Base-by-base conservation (phyloP, 2,113 vertebrate genomes). In the Zootoca vivipara region DNA sequence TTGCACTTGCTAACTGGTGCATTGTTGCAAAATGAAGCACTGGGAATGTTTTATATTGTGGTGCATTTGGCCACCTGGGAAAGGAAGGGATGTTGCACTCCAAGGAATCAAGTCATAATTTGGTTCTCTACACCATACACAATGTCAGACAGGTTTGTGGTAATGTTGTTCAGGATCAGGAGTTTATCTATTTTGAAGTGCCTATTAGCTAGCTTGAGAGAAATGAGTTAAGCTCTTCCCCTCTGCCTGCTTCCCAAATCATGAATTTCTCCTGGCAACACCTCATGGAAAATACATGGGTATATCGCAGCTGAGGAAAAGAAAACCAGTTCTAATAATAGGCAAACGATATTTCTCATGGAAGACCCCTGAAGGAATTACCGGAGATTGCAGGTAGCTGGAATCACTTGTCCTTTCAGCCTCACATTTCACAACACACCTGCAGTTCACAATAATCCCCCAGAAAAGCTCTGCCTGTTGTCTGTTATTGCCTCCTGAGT, bases 281-380 rank as follows among this genome's bases (percentile, higher is more conserved):
- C 89, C 56, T 92, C 92, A 67, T 80, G 52, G 83, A 79, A 93
- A 93, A 92, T 82, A 88, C 40, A 62, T 6, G 56, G 33, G 7
- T 40, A 86, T 28, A 83, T 2, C 86, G 24, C 12, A 5, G 42
- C 81, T 85, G 78, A 93, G 15, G 46, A 88, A 73, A 92, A 91
- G 82, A 83, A 93, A 93, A 96, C 70, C 91, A 69, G 85, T 40
- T 84, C 82, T 83, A 88, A 87, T 86, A 88, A 91, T 15, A 85
- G 83, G 56, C 18, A 89, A 77, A 90, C 81, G 81, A 40, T 13
- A 73, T 82, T 56, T 89, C 40, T 64, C 67, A 89, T 69, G 62
- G 38, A 9, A 52, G 7, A 7, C 70, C 91, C 91, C 91, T 95
- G 82, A 33, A 89, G 46, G 70, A 15, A n/a, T 90, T 86, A 83